These are phyloP conservation scores for Sicus ferrugineus DNA, from an alignment of 2,888 invertebrate species.

Conservation along the genomic window DNA sequence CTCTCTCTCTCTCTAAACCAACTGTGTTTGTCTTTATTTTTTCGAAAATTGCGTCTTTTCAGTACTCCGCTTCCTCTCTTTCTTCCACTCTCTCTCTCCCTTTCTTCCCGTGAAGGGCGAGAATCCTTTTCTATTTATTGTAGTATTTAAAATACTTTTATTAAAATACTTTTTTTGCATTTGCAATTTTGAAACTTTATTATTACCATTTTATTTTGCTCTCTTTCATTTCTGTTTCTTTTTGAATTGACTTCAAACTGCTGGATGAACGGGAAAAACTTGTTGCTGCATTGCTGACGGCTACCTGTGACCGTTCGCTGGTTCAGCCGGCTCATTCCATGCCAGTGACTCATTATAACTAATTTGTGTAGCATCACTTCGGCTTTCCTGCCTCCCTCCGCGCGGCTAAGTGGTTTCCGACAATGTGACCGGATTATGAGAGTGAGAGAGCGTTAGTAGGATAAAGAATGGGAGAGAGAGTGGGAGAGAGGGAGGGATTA, in stretches of 20 bases:
- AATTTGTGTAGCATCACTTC: conserved; percentile 28
- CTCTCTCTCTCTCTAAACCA: background rate
- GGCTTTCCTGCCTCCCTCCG: conserved; percentile 7
- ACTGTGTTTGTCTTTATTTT: background rate
- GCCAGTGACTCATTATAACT: conserved; percentile 31
- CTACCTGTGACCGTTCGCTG: background rate
- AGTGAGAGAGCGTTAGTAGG: background rate
- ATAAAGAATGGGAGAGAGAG: too few species aligned
- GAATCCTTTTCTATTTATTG: background rate
- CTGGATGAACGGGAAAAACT: conserved; percentile 28
- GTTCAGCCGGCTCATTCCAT: conserved; percentile 22
- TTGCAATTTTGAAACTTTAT: conserved; percentile 12
- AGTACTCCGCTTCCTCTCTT: background rate
- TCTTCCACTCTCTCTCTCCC: background rate
- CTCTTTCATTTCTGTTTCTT: background rate
- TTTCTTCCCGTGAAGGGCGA: background rate
- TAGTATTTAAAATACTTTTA: background rate
- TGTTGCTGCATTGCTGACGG: conserved; percentile 18
- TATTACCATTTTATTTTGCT: background rate
- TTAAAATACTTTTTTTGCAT: conserved; percentile 5
- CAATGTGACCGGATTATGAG: too few species aligned
- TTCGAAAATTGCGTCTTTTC: background rate
- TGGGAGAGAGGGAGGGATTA: too few species aligned
- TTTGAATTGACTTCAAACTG: background rate
- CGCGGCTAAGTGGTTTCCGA: conserved; percentile 3